phyloP scores from a whole-genome alignment of 2,797 vertebrate species.

The Florisuga fusca region DNA sequence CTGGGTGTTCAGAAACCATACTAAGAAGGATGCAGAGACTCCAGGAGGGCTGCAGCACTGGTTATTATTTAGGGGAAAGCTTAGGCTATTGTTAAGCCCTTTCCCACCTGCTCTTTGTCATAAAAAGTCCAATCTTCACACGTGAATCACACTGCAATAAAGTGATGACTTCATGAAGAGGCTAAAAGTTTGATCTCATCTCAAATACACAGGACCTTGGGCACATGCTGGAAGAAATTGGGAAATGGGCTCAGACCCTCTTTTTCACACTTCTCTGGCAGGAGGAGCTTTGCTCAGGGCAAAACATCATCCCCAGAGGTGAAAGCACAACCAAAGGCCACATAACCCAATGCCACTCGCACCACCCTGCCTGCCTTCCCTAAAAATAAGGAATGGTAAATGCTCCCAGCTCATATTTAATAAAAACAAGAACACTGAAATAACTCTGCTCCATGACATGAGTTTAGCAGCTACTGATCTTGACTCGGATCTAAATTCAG shows the following conservation, averaged over 20 bases:
- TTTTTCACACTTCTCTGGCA: not conserved
- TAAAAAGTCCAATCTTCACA: not conserved
- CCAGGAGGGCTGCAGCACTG: not conserved
- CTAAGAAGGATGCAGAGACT: not conserved
- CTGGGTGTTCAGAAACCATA: rapidly evolving
- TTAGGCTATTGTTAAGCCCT: not conserved
- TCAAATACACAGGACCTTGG: rapidly evolving
- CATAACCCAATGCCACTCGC: not conserved
- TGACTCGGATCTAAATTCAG: not conserved
- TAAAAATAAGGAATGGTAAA: not conserved
- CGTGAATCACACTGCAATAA: rapidly evolving
- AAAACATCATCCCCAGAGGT: not conserved
- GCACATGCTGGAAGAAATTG: not conserved
- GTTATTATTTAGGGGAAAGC: not conserved
- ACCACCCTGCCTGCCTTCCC: rapidly evolving
- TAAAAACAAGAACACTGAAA: not conserved
- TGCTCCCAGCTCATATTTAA: not conserved
- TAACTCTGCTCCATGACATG: not conserved
- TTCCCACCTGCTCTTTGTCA: not conserved
- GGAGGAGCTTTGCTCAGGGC: not conserved
- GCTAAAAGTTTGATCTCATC: not conserved
- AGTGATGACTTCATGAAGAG: not conserved
- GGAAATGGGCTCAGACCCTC: not conserved
- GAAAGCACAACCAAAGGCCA: not conserved
- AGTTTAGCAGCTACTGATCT: not conserved